Percentiles rank a stretch among this genome's conserved stretches.
These are phyloP conservation scores for Fragum sueziense DNA, from an alignment of 2,888 invertebrate genomes.

Conservation along the genomic window DNA sequence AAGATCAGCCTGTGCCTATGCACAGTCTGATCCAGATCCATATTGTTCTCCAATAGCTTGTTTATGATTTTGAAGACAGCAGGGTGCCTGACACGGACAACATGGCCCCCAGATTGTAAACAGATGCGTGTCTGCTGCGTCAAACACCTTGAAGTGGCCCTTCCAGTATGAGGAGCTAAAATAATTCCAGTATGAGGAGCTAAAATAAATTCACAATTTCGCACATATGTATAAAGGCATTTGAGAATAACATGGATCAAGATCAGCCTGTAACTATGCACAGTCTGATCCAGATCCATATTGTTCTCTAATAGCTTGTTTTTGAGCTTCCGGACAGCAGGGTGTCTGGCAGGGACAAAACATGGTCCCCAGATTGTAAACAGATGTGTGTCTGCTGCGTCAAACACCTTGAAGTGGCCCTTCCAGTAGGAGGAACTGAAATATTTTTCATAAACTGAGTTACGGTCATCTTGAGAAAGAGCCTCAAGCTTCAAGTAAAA, in stretches of 20 bases:
- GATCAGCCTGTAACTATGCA: no score
- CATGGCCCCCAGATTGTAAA: slow-evolving; percentile 57
- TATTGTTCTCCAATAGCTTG: no score
- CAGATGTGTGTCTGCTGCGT: slow-evolving; percentile 39
- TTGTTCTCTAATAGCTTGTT: no score
- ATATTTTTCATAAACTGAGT: no score
- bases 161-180: slow-evolving; percentile 51
- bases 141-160: slow-evolving; percentile 41
- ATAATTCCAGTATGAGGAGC: slow-evolving; percentile 47
- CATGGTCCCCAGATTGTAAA: slow-evolving; percentile 55
- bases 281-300: no score
- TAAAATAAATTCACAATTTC: slow-evolving; percentile 25
- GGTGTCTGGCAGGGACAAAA: slow-evolving; percentile 43
- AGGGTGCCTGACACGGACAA: slow-evolving; percentile 42
- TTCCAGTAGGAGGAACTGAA: slow-evolving; percentile 52
- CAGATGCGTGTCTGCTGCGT: slow-evolving; percentile 39
- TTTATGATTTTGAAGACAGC: slow-evolving; percentile 44
- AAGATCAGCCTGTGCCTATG: no score
- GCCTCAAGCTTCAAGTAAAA: no score
- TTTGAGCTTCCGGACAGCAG: slow-evolving; percentile 44
- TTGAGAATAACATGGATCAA: no score
- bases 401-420: slow-evolving; percentile 41
- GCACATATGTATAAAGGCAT: no score
- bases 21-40: no score
- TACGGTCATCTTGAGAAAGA: no score